phyloP scores from a whole-genome alignment of 1,140 invertebrate species.

The Steinernema feltiae region DNA sequence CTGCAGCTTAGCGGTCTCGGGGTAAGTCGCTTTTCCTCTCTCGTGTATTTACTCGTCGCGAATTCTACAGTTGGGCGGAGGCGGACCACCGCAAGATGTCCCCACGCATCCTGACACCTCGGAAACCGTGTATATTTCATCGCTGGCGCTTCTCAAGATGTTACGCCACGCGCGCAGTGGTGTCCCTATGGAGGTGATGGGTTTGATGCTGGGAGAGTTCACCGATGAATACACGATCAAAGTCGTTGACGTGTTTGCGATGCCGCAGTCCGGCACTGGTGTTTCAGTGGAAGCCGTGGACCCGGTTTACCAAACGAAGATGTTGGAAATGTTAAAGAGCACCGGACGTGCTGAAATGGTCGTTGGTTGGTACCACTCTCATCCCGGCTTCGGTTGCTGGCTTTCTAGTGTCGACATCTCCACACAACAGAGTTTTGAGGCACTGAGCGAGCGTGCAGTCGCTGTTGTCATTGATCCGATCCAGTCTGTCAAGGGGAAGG shows the following conservation, averaged over 20 bases:
- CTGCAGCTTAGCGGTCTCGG: neutral
- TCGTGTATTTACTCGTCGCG: neutral
- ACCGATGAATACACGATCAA: conserved; percentile 98
- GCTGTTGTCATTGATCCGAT: conserved; percentile 98
- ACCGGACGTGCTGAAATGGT: conserved; percentile 96
- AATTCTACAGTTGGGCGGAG: conserved; percentile 4
- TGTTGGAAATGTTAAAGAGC: conserved; percentile 98
- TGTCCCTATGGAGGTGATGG: conserved; percentile 97
- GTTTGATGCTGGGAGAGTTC: conserved; percentile 98
- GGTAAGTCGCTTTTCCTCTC: neutral
- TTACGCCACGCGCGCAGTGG: conserved; percentile 94
- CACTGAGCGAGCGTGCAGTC: conserved; percentile 88
- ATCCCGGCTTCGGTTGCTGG: conserved; percentile 99
- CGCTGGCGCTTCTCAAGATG: conserved; percentile 93
- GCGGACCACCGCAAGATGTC: neutral
- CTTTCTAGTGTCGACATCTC: conserved; percentile 93
- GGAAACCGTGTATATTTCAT: conserved; percentile 95
- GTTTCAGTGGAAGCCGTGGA: conserved; percentile 98
- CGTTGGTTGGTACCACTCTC: conserved; percentile 98
- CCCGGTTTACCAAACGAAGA: conserved; percentile 98
- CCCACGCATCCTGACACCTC: conserved; percentile 72
- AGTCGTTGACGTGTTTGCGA: conserved; percentile 98
- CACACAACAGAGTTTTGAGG: conserved; percentile 98
- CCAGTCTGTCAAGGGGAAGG: conserved; percentile 85
- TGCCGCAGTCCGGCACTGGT: conserved; percentile 94